These are phyloP conservation scores for Helicolenus hilgendorfi DNA, from an alignment of 2,797 vertebrate species.

Conservation along the genomic window DNA sequence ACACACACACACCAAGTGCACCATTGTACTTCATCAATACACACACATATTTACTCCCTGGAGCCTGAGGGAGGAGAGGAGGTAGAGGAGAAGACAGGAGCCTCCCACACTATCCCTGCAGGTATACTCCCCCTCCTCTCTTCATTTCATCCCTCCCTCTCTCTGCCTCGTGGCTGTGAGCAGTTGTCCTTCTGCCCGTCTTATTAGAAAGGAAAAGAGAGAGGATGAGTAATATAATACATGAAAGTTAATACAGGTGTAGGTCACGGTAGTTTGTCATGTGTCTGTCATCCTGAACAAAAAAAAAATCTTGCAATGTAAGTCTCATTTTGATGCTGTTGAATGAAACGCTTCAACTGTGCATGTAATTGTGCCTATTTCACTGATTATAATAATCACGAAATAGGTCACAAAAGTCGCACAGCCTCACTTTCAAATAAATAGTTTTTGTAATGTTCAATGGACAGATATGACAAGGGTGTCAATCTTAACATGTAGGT, in stretches of 20 bases:
- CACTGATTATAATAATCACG: background rate
- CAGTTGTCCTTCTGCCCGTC: slow-evolving; percentile 43
- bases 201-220: slow-evolving; percentile 53
- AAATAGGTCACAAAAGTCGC: background rate
- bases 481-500: too few species aligned
- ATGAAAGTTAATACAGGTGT: slow-evolving; percentile 64
- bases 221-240: slow-evolving; percentile 66
- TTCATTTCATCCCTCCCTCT: slow-evolving; percentile 1
- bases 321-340: background rate
- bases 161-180: slow-evolving; percentile 50
- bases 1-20: background rate
- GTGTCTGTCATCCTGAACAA: slow-evolving; percentile 49
- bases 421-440: background rate
- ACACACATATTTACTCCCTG: background rate
- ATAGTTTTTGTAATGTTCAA: background rate
- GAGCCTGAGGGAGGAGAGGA: slow-evolving; percentile 4
- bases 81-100: slow-evolving; percentile 16
- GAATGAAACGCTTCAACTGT: background rate
- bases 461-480: background rate
- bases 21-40: background rate
- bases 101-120: slow-evolving; percentile 65
- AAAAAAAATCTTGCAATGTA: background rate
- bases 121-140: slow-evolving; percentile 18
- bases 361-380: background rate
- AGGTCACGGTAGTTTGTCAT: slow-evolving; percentile 67